Percentiles rank a stretch among this genome's conserved stretches.
These are phyloP conservation scores for Apodemus agrarius DNA, from an alignment of 2,797 vertebrate genomes.

Conservation along the genomic window DNA sequence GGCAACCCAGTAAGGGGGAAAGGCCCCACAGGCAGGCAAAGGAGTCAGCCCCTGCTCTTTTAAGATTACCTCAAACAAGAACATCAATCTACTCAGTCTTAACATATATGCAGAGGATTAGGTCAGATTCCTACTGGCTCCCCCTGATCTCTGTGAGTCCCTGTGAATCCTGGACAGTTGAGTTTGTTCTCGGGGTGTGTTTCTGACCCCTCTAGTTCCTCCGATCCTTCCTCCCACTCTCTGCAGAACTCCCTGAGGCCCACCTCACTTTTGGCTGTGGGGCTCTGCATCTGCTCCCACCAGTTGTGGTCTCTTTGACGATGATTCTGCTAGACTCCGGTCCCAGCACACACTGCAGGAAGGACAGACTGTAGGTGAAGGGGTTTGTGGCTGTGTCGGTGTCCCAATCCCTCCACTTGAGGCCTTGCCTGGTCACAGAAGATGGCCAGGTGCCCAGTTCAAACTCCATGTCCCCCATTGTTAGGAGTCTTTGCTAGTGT, in stretches of 20 bases:
- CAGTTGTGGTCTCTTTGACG: not conserved
- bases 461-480: not conserved
- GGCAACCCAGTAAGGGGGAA: not conserved
- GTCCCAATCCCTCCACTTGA: not conserved
- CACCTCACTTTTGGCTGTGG: not conserved
- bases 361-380: not conserved
- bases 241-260: not conserved
- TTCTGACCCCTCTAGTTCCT: not conserved
- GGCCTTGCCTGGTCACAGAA: not conserved
- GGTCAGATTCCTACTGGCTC: not conserved
- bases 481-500: not conserved
- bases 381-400: not conserved
- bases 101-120: not conserved
- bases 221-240: accelerated
- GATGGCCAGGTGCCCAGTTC: not conserved
- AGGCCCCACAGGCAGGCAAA: not conserved
- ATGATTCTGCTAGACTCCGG: not conserved
- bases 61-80: not conserved
- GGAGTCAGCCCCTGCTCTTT: not conserved
- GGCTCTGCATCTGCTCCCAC: not conserved
- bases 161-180: not conserved
- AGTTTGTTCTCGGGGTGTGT: not conserved
- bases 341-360: not conserved
- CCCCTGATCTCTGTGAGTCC: not conserved
- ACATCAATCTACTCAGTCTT: not conserved